These are phyloP conservation scores for Heterodera filipjevi DNA, from an alignment of 2,888 invertebrate genomes.

Conservation along the genomic window DNA sequence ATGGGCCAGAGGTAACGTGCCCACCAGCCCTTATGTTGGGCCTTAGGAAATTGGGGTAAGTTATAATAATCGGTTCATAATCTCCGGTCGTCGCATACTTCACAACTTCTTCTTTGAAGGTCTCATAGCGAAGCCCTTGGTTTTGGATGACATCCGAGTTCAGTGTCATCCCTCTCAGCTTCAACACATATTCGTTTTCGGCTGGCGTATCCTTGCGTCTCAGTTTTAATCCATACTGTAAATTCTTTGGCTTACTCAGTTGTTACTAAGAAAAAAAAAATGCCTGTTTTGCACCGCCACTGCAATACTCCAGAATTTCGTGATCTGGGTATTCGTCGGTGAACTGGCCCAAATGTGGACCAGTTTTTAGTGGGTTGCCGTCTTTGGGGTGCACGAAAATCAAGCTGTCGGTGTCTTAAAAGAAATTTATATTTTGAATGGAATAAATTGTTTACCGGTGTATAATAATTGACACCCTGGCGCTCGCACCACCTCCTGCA, in stretches of 20 bases:
- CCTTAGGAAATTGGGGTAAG: not conserved
- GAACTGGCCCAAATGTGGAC: slow-evolving; percentile 13
- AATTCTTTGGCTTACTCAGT: no score
- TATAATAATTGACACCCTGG: not conserved
- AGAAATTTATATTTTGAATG: no score
- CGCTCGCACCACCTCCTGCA: not conserved
- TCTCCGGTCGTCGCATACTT: not conserved
- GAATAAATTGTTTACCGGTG: no score
- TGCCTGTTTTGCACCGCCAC: slow-evolving; percentile 6
- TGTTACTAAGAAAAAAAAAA: no score
- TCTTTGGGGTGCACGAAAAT: not conserved
- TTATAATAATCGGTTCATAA: not conserved
- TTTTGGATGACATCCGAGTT: not conserved
- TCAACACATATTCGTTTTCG: not conserved
- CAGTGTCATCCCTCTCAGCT: not conserved
- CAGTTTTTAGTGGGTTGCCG: not conserved
- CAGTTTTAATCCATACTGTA: not conserved
- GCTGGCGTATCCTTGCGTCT: no score
- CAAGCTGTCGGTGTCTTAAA: not conserved
- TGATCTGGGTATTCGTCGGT: slow-evolving; percentile 26
- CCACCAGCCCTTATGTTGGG: not conserved
- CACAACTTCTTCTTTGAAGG: slow-evolving; percentile 21
- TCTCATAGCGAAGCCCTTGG: not conserved
- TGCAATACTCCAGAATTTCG: slow-evolving; percentile 8
- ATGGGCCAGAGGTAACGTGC: not conserved